Conservation (phyloP, 2,888 invertebrate genomes). For the Sycophila texana region DNA sequence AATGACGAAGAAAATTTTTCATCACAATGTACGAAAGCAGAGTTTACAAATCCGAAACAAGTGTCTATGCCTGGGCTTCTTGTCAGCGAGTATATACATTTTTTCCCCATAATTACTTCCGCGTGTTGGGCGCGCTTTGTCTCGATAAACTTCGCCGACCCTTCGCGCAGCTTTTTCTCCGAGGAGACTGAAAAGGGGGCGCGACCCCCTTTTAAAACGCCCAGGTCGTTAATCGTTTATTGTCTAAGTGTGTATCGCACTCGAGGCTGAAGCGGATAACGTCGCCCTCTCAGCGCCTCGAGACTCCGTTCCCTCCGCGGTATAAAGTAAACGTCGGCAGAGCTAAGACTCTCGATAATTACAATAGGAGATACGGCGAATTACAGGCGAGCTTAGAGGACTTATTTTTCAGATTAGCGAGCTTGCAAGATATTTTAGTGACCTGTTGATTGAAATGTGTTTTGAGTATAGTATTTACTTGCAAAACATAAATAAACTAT, state of each 20-base stretch:
- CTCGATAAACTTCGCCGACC: background rate
- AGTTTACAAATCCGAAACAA: background rate
- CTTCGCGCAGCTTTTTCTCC: background rate
- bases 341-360: background rate
- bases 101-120: constrained; percentile 42
- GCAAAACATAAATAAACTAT: no score
- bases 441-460: no score
- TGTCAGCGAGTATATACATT: constrained; percentile 6
- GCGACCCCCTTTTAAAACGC: constrained; percentile 61
- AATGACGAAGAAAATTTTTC: no score
- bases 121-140: constrained; percentile 12
- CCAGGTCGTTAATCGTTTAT: constrained; percentile 71
- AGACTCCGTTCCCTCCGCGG: background rate
- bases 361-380: background rate
- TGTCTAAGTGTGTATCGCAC: constrained; percentile 69
- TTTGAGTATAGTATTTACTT: no score
- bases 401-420: no score
- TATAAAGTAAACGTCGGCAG: background rate
- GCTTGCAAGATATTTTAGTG: no score
- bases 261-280: constrained; percentile 52
- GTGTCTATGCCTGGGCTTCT: constrained; percentile 1
- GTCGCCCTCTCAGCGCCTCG: background rate
- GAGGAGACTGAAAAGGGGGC: background rate
- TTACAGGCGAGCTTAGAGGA: background rate
- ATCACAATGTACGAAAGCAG: no score